Evolutionary conservation across 2,888 invertebrate species (phyloP).

Genomic region (Trisateles emortualis): DNA sequence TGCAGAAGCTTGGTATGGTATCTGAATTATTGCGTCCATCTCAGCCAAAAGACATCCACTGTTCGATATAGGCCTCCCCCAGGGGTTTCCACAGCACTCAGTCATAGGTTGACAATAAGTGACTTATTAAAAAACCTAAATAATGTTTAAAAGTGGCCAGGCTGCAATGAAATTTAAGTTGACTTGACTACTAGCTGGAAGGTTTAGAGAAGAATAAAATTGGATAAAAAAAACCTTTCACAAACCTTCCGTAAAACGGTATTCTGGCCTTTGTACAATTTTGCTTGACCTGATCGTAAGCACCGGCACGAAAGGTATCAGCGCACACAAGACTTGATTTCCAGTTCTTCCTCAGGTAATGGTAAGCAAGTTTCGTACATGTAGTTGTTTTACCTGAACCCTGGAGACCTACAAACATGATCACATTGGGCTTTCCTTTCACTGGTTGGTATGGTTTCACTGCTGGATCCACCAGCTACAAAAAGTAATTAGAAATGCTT

Average conservation of each 20-base stretch:
- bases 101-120: no score
- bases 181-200: no score
- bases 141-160: no score
- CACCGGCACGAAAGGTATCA: conserved; percentile 99
- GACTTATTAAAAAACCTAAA: no score
- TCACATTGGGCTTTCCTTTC: conserved; percentile 97
- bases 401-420: conserved; percentile 99
- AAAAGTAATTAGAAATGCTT: conserved; percentile 11
- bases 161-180: no score
- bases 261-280: conserved; percentile 99
- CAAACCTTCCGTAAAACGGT: conserved; percentile 98
- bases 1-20: no score
- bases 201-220: neutral
- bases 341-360: conserved; percentile 99
- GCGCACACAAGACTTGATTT: conserved; percentile 99
- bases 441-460: conserved; percentile 98
- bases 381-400: conserved; percentile 99
- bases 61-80: no score
- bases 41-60: no score
- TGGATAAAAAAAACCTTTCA: conserved; percentile 8
- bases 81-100: no score
- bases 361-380: conserved; percentile 99
- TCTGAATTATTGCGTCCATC: no score
- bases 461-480: conserved; percentile 97
- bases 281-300: conserved; percentile 99